Conservation (phyloP, 2,888 invertebrate genomes). For the Pardosa pseudoannulata region DNA sequence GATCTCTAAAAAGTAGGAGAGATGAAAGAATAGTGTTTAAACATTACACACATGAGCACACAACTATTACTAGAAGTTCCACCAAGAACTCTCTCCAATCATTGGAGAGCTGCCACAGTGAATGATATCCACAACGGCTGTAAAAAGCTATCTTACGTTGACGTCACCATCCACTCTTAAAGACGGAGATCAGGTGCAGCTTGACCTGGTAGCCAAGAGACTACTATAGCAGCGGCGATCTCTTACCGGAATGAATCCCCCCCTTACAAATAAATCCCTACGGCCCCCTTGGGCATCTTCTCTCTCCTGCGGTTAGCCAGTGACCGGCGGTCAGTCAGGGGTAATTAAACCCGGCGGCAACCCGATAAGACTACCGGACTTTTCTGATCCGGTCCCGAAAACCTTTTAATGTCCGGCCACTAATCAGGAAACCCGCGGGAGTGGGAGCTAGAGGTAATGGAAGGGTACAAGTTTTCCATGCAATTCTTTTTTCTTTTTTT, state of each 20-base stretch:
- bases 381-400: conserved; percentile 29
- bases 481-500: neutral
- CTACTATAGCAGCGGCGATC: conserved; percentile 11
- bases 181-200: conserved; percentile 49
- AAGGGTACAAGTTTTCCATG: conserved; percentile 10
- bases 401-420: conserved; percentile 61
- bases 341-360: conserved; percentile 62
- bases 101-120: too few relatives aligned
- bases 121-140: neutral
- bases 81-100: too few relatives aligned
- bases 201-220: neutral
- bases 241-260: conserved; percentile 38
- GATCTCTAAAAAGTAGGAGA: too few relatives aligned
- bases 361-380: conserved; percentile 53
- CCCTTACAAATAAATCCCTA: conserved; percentile 61
- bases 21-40: too few relatives aligned
- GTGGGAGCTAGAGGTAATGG: conserved; percentile 37
- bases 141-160: neutral
- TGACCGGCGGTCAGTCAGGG: conserved; percentile 71
- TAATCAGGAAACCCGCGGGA: conserved; percentile 54
- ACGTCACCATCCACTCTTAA: neutral
- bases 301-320: conserved; percentile 58
- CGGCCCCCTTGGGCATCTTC: conserved; percentile 46
- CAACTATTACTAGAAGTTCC: too few relatives aligned
- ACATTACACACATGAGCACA: too few relatives aligned